These are phyloP conservation scores for Idaea biselata DNA, from an alignment of 2,888 invertebrate genomes.

Conservation along the genomic window DNA sequence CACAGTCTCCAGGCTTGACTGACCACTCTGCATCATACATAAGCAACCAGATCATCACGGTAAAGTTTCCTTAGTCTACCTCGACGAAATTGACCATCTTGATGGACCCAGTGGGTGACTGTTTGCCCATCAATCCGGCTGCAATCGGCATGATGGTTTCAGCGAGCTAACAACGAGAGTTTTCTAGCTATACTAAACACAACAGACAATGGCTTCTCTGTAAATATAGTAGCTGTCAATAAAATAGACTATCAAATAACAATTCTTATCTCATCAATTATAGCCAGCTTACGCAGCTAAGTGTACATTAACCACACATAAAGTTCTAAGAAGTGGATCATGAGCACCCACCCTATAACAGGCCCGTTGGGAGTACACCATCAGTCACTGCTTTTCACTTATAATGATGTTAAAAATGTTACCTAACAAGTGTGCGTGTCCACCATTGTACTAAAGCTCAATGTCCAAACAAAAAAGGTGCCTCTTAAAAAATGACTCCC, in stretches of 20 bases:
- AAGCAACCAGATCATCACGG: too few species aligned
- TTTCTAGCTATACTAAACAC: too few species aligned
- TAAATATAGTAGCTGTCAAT: neutral
- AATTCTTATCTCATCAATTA: neutral
- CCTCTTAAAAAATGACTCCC: constrained; percentile 74
- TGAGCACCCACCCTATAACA: constrained; percentile 38
- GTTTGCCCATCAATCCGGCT: too few species aligned
- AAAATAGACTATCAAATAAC: neutral
- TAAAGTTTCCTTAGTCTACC: too few species aligned
- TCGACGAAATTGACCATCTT: too few species aligned
- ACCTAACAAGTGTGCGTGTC: constrained; percentile 75
- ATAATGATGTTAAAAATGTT: constrained; percentile 80
- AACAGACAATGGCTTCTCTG: too few species aligned
- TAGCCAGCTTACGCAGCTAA: neutral
- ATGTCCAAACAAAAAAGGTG: constrained; percentile 61
- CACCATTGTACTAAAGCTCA: constrained; percentile 72
- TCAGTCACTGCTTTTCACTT: constrained; percentile 75
- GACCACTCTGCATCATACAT: too few species aligned
- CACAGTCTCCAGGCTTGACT: too few species aligned
- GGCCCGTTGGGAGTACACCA: constrained; percentile 42
- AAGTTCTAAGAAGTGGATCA: constrained; percentile 40
- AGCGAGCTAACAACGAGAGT: too few species aligned
- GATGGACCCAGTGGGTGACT: too few species aligned
- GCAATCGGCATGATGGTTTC: too few species aligned
- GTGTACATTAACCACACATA: constrained; percentile 14